A percentile compares a stretch with the other conserved stretches of the same genome.
These are phyloP conservation scores for Tetragnatha montana DNA, from an alignment of 2,888 invertebrate genomes.

Conservation along the genomic window DNA sequence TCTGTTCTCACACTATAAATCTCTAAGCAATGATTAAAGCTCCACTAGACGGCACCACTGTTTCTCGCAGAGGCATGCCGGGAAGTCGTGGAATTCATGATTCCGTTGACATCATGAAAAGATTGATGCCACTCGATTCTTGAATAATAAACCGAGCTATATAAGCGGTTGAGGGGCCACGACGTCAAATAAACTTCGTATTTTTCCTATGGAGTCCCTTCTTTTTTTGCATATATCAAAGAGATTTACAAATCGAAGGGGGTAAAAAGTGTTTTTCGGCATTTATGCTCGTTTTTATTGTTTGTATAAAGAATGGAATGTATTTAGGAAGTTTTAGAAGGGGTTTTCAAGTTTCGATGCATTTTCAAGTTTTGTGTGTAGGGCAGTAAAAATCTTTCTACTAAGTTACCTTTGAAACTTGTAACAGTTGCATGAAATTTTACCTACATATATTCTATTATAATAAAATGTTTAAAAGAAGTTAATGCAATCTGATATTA, in stretches of 20 bases:
- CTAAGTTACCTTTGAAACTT: not conserved
- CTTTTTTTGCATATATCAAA: not conserved
- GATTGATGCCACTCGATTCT: constrained; percentile 34
- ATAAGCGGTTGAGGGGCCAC: constrained; percentile 19
- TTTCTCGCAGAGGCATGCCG: not conserved
- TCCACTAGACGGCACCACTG: not conserved
- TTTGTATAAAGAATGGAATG: not conserved
- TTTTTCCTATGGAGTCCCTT: not conserved
- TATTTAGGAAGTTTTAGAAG: not conserved
- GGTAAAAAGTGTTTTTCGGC: not conserved
- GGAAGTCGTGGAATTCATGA: constrained; percentile 16
- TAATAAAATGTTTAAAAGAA: no score
- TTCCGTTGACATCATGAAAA: constrained; percentile 36
- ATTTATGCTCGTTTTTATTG: not conserved
- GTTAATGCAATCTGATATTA: no score
- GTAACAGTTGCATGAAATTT: not conserved
- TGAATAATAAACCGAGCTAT: constrained; percentile 54
- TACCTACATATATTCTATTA: no score
- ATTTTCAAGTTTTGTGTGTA: not conserved
- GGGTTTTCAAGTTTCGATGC: not conserved
- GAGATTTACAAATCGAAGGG: constrained; percentile 10
- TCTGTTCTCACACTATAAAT: not conserved
- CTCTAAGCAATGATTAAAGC: not conserved
- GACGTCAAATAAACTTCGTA: constrained; percentile 10
- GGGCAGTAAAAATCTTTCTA: not conserved